These are phyloP conservation scores for Xiphophorus hellerii DNA, from an alignment of 2,113 vertebrate genomes.

Conservation along the genomic window DNA sequence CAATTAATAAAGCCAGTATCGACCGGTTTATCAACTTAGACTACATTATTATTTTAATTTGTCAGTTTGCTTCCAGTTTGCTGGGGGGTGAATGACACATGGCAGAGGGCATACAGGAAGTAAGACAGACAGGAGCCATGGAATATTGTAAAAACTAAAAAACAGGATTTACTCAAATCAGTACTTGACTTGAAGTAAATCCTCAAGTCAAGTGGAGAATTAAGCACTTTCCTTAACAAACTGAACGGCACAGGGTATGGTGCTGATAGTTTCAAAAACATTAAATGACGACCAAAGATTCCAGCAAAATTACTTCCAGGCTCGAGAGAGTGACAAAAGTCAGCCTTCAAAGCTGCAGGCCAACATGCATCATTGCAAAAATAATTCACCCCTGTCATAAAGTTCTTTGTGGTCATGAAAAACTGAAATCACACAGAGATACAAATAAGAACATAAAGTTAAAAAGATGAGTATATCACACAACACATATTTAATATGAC, in stretches of 20 bases:
- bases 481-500: conserved; percentile 37
- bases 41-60: conserved; percentile 18
- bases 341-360: conserved; percentile 12
- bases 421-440: conserved; percentile 49
- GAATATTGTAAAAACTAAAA: conserved; percentile 9
- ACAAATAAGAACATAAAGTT: conserved; percentile 31
- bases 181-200: conserved; percentile 1
- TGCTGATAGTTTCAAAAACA: conserved; percentile 17
- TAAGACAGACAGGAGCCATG: conserved; percentile 31
- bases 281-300: conserved; percentile 27
- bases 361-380: conserved; percentile 31
- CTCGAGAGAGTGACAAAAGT: conserved; percentile 24
- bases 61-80: conserved; percentile 33
- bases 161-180: conserved; percentile 11
- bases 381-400: conserved; percentile 24
- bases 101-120: neutral
- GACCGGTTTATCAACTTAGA: neutral
- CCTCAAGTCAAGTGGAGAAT: conserved; percentile 27
- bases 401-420: conserved; percentile 39
- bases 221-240: conserved; percentile 25
- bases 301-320: conserved; percentile 44
- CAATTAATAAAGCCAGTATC: conserved; percentile 3
- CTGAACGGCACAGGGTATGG: conserved; percentile 31
- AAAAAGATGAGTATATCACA: conserved; percentile 21
- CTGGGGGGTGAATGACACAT: conserved; percentile 27